Conservation (phyloP, 2,113 vertebrate genomes). For the Pitta sordida region DNA sequence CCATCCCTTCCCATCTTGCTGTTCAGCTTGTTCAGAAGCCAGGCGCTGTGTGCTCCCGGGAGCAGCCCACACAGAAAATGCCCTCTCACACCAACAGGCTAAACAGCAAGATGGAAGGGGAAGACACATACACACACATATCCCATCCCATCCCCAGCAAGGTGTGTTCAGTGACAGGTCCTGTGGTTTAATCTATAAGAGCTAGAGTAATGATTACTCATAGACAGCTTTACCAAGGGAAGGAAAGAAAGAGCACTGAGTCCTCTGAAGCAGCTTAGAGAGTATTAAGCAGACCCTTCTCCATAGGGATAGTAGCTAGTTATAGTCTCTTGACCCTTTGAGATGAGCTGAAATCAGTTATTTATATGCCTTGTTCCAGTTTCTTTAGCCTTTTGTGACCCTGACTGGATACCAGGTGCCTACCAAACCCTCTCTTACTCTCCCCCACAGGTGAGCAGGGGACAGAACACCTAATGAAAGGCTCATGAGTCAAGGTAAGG, state of each 20-base stretch:
- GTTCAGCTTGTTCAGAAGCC: no score
- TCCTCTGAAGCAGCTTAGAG: neutral
- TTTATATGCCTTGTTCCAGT: neutral
- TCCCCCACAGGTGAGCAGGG: neutral
- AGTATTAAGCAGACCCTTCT: neutral
- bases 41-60: no score
- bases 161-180: no score
- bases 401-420: neutral
- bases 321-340: neutral
- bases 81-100: no score
- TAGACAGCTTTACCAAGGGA: neutral
- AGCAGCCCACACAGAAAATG: no score
- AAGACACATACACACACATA: no score
- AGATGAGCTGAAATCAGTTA: neutral
- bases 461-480: neutral
- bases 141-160: no score
- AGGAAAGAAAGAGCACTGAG: neutral
- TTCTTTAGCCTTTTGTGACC: neutral
- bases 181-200: neutral
- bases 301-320: neutral
- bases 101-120: no score
- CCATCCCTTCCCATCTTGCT: no score
- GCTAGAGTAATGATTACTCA: neutral
- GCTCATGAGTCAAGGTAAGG: neutral
- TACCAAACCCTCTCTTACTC: neutral